Evolutionary conservation across 37 sponge, comb jelly and placozoan species (phyloP).

Genomic region (Haliclona indistincta): DNA sequence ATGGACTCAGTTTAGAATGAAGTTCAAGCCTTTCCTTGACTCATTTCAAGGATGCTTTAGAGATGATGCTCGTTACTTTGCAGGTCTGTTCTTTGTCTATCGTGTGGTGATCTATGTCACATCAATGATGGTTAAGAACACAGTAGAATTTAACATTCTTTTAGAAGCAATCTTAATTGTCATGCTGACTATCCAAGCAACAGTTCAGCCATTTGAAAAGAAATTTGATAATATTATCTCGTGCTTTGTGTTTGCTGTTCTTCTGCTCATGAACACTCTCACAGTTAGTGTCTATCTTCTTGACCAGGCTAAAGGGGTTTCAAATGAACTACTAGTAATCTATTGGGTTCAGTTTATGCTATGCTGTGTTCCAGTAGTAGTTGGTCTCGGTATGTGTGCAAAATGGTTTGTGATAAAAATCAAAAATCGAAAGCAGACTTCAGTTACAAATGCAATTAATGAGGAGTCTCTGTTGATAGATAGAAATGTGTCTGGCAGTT

Average conservation of each 20-base stretch:
- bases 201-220: slow-evolving; percentile 8
- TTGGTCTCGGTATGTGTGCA: not conserved
- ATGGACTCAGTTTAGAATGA: not conserved
- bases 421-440: no score
- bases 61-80: not conserved
- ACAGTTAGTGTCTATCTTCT: not conserved
- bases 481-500: no score
- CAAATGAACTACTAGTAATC: not conserved
- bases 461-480: no score
- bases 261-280: not conserved
- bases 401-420: not conserved
- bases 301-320: not conserved
- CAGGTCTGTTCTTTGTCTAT: slow-evolving; percentile 2
- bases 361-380: not conserved
- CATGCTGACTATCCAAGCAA: not conserved
- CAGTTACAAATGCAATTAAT: no score
- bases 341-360: not conserved
- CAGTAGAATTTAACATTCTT: not conserved
- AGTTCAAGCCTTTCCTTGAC: not conserved
- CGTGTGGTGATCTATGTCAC: not conserved
- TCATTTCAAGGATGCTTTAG: not conserved
- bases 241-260: not conserved
- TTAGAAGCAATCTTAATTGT: not conserved
- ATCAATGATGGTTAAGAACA: not conserved
- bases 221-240: not conserved